phyloP scores from a whole-genome alignment of 2,797 vertebrate genomes.

The Acanthopagrus latus region DNA sequence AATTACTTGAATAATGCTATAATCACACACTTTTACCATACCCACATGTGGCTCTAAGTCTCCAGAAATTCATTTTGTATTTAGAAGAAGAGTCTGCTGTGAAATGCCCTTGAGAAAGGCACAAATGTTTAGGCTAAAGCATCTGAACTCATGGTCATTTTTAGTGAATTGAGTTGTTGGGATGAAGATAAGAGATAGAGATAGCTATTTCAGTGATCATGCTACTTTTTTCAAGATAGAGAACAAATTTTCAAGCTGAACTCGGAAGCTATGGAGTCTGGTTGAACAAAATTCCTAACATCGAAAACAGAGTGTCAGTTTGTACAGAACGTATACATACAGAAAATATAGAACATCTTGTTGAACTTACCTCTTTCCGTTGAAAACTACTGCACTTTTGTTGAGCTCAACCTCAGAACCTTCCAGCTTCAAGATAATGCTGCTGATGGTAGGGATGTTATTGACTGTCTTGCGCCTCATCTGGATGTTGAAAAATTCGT shows the following conservation, averaged over 20 bases:
- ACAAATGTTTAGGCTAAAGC: too few species aligned
- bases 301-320: background rate
- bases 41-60: too few species aligned
- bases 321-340: background rate
- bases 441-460: constrained; percentile 72
- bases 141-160: too few species aligned
- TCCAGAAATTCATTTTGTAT: too few species aligned
- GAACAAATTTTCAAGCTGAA: background rate
- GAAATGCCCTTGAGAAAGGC: too few species aligned
- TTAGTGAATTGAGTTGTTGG: too few species aligned
- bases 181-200: too few species aligned
- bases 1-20: too few species aligned
- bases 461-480: constrained; percentile 67
- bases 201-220: background rate
- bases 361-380: constrained; percentile 82
- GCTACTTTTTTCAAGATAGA: background rate
- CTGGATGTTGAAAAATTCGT: constrained; percentile 82
- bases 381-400: constrained; percentile 67
- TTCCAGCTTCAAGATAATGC: constrained; percentile 79
- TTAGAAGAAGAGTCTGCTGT: too few species aligned
- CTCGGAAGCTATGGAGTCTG: background rate
- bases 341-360: too few species aligned
- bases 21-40: too few species aligned
- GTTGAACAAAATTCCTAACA: background rate
- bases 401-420: constrained; percentile 81